Base-by-base conservation (phyloP, 2,888 invertebrate genomes). In the Rhodophaea formosa region DNA sequence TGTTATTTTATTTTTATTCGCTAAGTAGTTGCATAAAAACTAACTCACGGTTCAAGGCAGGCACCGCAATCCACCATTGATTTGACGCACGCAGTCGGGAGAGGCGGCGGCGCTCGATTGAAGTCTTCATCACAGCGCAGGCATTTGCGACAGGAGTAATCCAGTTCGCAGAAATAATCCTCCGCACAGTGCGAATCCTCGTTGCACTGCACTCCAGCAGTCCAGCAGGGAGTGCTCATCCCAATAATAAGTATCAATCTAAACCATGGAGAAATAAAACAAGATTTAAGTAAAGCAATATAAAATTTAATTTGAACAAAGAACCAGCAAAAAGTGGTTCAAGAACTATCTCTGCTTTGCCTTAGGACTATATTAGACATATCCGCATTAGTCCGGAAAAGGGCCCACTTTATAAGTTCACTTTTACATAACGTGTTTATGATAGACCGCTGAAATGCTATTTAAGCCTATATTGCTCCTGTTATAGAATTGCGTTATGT, bases 31-130 rank as follows among this genome's bases (percentile, higher is more conserved):
- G 15, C 8, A 45, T 45, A 45, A 1, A 3, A 30, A 23, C 23
- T 5, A n/a, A 51, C 69, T 71, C 59, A 82, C 82, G 77, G 77
- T 58, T 71, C 64, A 16, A 77, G 58, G 60, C 82, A 83, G 0
- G 65, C 53, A 8, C 82, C 82, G 60, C 84, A 82, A 0, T 75
- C 69, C 6, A 64, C 47, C 3, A 77, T 69, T 1, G 77, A 74
- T 17, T 68, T 75, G 39, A 76, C 68, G 59, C 82, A 82, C 0
- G 35, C 16, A 0, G 60, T 49, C 10, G 60, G 44, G 7, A 53
- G 53, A 5, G 57, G 46, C 8, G 68, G 67, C 6, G 62, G 53
- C 10, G 71, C 68, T 2, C 84, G 76, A 30, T 77, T 75, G 35
- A 78, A 64, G 29, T 74, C 65, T 30, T 72, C 69, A 59, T 72